These are phyloP conservation scores for Graphium colonna DNA, from an alignment of 2,888 invertebrate genomes.

Conservation along the genomic window DNA sequence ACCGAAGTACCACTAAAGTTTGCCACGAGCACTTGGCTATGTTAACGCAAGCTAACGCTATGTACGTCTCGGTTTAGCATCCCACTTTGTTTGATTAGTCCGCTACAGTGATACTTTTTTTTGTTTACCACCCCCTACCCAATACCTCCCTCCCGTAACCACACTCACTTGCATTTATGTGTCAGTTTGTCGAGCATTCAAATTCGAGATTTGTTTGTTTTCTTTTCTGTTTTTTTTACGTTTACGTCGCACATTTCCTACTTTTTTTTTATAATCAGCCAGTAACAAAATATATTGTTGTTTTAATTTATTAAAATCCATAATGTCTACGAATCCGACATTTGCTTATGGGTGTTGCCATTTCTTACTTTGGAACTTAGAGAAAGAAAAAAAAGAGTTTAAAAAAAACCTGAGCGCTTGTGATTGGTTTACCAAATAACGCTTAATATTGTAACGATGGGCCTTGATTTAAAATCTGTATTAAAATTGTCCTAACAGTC, in stretches of 20 bases:
- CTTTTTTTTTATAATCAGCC: conserved; percentile 25
- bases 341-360: conserved; percentile 73
- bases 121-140: conserved; percentile 17
- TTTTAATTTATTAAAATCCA: conserved; percentile 24
- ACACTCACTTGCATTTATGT: conserved; percentile 78
- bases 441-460: conserved; percentile 46
- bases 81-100: conserved; percentile 36
- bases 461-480: conserved; percentile 31
- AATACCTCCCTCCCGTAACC: conserved; percentile 49
- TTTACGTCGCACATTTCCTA: conserved; percentile 5
- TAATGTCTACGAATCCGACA: conserved; percentile 65
- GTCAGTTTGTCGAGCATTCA: conserved; percentile 35
- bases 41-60: conserved; percentile 26
- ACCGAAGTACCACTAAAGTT: background rate
- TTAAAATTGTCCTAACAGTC: conserved; percentile 22
- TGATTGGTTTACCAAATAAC: conserved; percentile 76
- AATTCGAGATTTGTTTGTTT: conserved; percentile 23
- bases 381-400: background rate
- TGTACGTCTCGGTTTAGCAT: conserved; percentile 17
- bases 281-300: conserved; percentile 28
- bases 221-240: conserved; percentile 11
- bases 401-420: conserved; percentile 53
- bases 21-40: conserved; percentile 9
- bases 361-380: conserved; percentile 43
- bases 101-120: conserved; percentile 64